Percentiles rank a stretch among this genome's conserved stretches.
phyloP scores from a whole-genome alignment of 2,113 vertebrate genomes.

The Antechinus stuartii region DNA sequence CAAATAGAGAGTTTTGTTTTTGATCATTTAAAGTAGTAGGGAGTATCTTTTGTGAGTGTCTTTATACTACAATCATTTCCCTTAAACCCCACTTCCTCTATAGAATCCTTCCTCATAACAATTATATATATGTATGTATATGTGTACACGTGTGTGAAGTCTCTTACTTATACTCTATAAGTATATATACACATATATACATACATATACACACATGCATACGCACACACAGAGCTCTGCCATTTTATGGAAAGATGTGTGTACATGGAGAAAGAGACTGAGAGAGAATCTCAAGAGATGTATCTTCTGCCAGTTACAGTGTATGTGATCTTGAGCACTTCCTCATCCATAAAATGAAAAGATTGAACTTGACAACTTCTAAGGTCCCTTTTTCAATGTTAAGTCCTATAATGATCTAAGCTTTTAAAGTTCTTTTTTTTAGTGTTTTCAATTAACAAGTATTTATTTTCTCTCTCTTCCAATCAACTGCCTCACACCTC shows the following conservation, averaged over 20 bases:
- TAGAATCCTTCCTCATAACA: neutral
- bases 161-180: neutral
- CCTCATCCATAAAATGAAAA: neutral
- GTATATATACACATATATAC: too few species aligned
- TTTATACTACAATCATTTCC: neutral
- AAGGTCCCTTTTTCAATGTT: neutral
- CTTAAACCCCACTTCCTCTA: neutral
- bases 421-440: neutral
- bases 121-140: neutral
- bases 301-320: neutral
- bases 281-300: neutral
- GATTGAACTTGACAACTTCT: neutral
- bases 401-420: neutral
- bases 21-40: neutral
- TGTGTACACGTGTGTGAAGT: neutral
- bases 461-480: neutral
- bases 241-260: neutral
- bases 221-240: too few species aligned
- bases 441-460: neutral
- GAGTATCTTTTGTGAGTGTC: neutral
- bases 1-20: neutral
- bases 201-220: too few species aligned
- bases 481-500: neutral
- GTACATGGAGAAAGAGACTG: too few species aligned
- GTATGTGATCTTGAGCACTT: neutral